phyloP scores from a whole-genome alignment of 2,113 vertebrate genomes.

The Litocranius walleri region DNA sequence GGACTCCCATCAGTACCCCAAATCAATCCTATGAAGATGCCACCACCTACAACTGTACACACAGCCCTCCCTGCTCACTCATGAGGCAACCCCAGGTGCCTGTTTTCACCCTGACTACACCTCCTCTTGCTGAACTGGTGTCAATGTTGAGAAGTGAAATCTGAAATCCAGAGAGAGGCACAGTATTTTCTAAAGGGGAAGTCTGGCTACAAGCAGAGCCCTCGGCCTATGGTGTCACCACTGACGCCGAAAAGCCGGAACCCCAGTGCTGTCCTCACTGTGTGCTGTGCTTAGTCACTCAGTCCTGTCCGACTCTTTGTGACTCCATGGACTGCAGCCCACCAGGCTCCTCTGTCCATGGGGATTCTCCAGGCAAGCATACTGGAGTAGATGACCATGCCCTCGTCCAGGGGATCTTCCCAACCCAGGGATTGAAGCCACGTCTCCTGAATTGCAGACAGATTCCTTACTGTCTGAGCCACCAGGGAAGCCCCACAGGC shows the following conservation, averaged over 20 bases:
- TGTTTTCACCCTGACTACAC: background rate
- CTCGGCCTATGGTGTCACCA: background rate
- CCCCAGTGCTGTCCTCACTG: background rate
- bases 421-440: background rate
- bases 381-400: background rate
- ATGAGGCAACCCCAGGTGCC: background rate
- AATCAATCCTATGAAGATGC: background rate
- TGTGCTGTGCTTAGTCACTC: accelerated
- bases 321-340: background rate
- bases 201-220: background rate
- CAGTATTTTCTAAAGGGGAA: background rate
- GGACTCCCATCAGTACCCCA: background rate
- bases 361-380: background rate
- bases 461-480: background rate
- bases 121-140: background rate
- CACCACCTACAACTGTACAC: background rate
- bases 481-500: background rate
- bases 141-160: background rate
- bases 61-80: background rate
- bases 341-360: background rate
- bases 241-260: accelerated
- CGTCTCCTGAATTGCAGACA: accelerated
- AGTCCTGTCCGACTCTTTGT: background rate
- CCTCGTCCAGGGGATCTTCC: background rate
- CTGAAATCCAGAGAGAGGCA: background rate